Evolutionary conservation across 2,797 vertebrate species (phyloP).

Genomic region (Sparidentex hasta): DNA sequence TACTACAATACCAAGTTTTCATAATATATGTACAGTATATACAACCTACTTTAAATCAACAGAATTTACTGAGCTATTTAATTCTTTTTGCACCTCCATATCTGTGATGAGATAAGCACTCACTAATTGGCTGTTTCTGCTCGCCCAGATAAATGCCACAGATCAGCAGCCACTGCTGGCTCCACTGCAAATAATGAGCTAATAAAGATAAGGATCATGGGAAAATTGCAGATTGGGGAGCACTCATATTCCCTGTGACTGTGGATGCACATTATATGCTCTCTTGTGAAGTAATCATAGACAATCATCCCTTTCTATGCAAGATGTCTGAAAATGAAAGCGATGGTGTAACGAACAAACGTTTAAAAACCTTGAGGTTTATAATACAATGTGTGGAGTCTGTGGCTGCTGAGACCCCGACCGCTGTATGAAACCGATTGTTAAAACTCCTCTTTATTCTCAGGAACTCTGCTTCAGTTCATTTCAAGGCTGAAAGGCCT

Average conservation of each 20-base stretch:
- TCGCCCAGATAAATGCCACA: constrained; percentile 80
- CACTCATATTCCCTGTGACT: constrained; percentile 64
- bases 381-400: constrained; percentile 31
- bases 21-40: constrained; percentile 12
- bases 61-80: constrained; percentile 65
- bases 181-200: constrained; percentile 80
- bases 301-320: constrained; percentile 35
- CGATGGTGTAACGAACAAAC: neutral
- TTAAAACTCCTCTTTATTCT: constrained; percentile 44
- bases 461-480: constrained; percentile 28
- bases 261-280: constrained; percentile 40
- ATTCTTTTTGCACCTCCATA: constrained; percentile 74
- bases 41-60: constrained; percentile 51
- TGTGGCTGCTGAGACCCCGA: constrained; percentile 32
- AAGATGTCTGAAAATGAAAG: constrained; percentile 49
- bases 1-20: constrained; percentile 11
- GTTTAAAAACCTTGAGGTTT: constrained; percentile 40
- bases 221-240: constrained; percentile 77
- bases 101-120: constrained; percentile 80
- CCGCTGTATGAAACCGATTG: constrained; percentile 32
- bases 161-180: constrained; percentile 77
- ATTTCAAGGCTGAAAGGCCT: constrained; percentile 41
- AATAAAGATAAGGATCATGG: constrained; percentile 83
- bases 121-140: constrained; percentile 83
- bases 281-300: constrained; percentile 55